Evolutionary conservation across 2,113 vertebrate genomes (phyloP).

Genomic region (Nanorana parkeri): DNA sequence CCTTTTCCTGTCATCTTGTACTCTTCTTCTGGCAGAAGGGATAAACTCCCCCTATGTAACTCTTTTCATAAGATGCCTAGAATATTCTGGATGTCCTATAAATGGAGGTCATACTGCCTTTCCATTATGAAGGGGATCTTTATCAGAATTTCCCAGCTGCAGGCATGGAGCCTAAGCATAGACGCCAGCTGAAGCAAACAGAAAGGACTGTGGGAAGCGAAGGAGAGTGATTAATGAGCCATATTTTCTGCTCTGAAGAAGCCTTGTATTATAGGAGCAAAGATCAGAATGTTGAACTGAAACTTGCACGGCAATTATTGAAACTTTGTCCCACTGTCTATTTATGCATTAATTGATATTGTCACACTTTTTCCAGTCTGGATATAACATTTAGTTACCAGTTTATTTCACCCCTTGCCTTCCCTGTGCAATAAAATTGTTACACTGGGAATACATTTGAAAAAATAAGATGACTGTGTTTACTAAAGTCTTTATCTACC

Average conservation of each 20-base stretch:
- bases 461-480: too few species aligned
- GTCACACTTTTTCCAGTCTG: too few species aligned
- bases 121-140: conserved; percentile 15
- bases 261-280: not conserved
- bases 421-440: too few species aligned
- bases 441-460: too few species aligned
- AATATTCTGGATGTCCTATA: conserved; percentile 7
- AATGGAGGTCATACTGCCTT: not conserved
- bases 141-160: conserved; percentile 1
- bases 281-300: not conserved
- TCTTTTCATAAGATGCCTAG: not conserved
- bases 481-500: too few species aligned
- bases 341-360: not conserved
- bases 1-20: not conserved
- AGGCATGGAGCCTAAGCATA: not conserved
- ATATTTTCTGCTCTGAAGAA: not conserved
- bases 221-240: not conserved
- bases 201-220: not conserved
- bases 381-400: too few species aligned
- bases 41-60: too few species aligned
- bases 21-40: not conserved
- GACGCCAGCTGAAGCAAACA: not conserved
- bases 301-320: not conserved
- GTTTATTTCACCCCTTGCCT: too few species aligned
- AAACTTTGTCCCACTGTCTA: not conserved